These are phyloP conservation scores for Drosophila anomelani DNA, from an alignment of 2,888 invertebrate species.

Conservation along the genomic window DNA sequence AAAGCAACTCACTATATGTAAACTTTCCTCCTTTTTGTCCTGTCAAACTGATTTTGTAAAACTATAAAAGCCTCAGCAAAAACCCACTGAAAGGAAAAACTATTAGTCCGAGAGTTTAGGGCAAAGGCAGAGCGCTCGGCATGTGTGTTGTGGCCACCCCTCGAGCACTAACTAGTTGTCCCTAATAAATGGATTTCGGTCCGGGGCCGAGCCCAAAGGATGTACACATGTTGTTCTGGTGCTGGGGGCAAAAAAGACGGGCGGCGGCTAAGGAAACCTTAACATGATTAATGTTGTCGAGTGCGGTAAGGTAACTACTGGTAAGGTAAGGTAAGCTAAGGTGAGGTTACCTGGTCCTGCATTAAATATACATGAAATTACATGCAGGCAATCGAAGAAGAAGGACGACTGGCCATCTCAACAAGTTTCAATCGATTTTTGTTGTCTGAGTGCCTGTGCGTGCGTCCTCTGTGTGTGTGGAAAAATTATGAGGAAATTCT, in stretches of 20 bases:
- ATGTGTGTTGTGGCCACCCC: constrained; percentile 15
- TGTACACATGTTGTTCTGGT: constrained; percentile 33
- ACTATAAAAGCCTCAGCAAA: constrained; percentile 24
- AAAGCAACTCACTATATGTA: neutral
- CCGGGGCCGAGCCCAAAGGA: constrained; percentile 27
- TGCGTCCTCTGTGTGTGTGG: constrained; percentile 6
- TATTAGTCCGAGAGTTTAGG: constrained; percentile 39
- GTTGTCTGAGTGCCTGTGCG: constrained; percentile 27
- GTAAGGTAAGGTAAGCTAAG: neutral
- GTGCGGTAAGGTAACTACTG: constrained; percentile 16
- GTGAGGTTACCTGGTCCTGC: constrained; percentile 33
- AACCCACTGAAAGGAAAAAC: constrained; percentile 42
- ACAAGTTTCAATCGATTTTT: constrained; percentile 63
- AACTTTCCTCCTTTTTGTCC: neutral
- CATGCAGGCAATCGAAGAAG: constrained; percentile 49
- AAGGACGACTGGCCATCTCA: constrained; percentile 33
- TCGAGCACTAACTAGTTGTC: constrained; percentile 53
- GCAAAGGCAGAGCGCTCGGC: neutral
- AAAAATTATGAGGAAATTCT: constrained; percentile 46
- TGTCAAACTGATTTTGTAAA: constrained; percentile 7
- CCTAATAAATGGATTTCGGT: constrained; percentile 61
- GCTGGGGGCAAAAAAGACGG: constrained; percentile 6
- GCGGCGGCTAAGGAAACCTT: constrained; percentile 49
- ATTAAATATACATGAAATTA: constrained; percentile 72
- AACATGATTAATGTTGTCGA: constrained; percentile 67